Evolutionary conservation across 2,797 vertebrate species (phyloP).

Genomic region (Pelobates cultripes): DNA sequence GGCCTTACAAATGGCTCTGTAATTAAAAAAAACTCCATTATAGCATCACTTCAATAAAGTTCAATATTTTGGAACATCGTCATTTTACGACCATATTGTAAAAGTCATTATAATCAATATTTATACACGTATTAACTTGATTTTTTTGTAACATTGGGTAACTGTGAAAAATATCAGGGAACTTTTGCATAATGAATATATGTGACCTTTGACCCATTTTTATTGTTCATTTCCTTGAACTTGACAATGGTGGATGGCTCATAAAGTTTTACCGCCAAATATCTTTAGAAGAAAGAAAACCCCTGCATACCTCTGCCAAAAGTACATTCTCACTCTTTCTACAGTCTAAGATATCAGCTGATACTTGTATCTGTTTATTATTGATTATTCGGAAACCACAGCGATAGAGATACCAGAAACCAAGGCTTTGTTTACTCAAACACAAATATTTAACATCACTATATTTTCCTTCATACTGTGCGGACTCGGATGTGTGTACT

Average conservation of each 20-base stretch:
- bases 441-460: constrained; percentile 16
- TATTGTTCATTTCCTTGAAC: background rate
- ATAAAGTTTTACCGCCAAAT: background rate
- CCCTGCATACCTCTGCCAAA: background rate
- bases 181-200: background rate
- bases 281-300: background rate
- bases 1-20: too few relatives aligned
- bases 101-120: too few relatives aligned
- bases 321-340: background rate
- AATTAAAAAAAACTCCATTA: too few relatives aligned
- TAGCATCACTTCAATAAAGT: too few relatives aligned
- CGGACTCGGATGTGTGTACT: constrained; percentile 34
- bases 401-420: background rate
- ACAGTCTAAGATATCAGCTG: background rate
- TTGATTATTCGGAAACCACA: constrained; percentile 3
- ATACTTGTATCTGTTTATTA: background rate
- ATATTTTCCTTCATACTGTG: constrained; percentile 18
- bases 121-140: too few relatives aligned
- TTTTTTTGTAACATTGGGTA: too few relatives aligned
- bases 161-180: background rate
- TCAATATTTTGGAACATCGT: too few relatives aligned
- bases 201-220: background rate
- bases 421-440: constrained; percentile 6
- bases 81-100: too few relatives aligned
- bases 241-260: background rate